phyloP scores from a whole-genome alignment of 1,140 invertebrate genomes.

The Amphibalanus amphitrite region DNA sequence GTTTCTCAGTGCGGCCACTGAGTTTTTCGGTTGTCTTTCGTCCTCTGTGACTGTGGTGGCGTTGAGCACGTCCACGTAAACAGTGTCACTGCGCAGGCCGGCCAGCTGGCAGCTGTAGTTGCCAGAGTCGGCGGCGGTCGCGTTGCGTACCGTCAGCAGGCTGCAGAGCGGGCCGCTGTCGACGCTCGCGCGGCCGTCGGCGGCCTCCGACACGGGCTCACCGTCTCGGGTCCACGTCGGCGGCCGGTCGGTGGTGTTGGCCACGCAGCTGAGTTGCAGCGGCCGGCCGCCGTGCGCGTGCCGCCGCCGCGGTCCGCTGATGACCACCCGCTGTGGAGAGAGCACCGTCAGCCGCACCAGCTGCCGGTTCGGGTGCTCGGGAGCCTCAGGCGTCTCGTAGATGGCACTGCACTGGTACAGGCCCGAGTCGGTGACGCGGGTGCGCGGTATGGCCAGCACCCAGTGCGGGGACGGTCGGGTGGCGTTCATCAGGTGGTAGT shows the following conservation, averaged over 20 bases:
- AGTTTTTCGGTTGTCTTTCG: neutral
- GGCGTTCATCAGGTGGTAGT: neutral
- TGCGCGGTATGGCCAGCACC: neutral
- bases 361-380: neutral
- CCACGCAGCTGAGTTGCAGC: neutral
- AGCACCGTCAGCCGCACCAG: neutral
- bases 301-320: neutral
- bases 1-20: neutral
- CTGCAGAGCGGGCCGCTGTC: neutral
- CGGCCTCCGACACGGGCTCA: neutral
- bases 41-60: neutral
- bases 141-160: neutral
- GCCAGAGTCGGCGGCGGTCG: neutral
- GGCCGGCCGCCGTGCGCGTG: neutral
- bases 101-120: neutral
- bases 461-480: neutral
- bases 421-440: neutral
- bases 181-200: neutral
- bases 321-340: neutral
- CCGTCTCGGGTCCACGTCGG: neutral
- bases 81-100: neutral
- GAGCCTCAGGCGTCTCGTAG: neutral
- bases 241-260: neutral
- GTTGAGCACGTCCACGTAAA: neutral
- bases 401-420: neutral